phyloP scores from a whole-genome alignment of 2,888 invertebrate genomes.

The Drosophila formosana region DNA sequence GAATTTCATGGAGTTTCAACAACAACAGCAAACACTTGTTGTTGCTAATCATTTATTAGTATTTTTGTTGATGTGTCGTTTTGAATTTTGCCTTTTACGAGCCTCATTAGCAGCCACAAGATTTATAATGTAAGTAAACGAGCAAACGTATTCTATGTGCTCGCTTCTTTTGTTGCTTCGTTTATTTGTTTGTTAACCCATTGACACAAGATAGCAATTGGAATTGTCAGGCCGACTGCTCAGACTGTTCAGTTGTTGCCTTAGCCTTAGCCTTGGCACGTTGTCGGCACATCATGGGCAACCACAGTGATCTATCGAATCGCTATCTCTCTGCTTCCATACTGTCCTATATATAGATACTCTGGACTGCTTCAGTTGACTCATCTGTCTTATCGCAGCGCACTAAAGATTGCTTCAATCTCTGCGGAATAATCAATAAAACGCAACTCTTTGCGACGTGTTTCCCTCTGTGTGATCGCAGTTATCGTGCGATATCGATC shows the following conservation, averaged over 20 bases:
- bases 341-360: too few relatives aligned
- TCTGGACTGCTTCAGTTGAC: neutral
- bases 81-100: slow-evolving; percentile 43
- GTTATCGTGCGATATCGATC: neutral
- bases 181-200: slow-evolving; percentile 55
- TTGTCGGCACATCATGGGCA: slow-evolving; percentile 25
- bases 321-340: neutral
- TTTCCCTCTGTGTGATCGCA: neutral
- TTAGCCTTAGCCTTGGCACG: slow-evolving; percentile 49
- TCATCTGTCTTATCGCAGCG: neutral
- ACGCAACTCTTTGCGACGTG: neutral
- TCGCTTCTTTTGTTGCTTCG: slow-evolving; percentile 49
- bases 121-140: slow-evolving; percentile 52
- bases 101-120: slow-evolving; percentile 62
- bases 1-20: slow-evolving; percentile 26
- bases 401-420: neutral
- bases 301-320: slow-evolving; percentile 22
- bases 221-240: slow-evolving; percentile 10
- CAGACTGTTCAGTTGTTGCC: neutral
- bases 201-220: slow-evolving; percentile 58
- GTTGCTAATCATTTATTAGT: slow-evolving; percentile 51
- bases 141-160: slow-evolving; percentile 6
- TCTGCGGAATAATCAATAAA: neutral
- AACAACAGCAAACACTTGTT: slow-evolving; percentile 28
- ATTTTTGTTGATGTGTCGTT: neutral